Evolutionary conservation across 2,113 vertebrate species (phyloP).

Genomic region (Petrocephalus microphthalmus): DNA sequence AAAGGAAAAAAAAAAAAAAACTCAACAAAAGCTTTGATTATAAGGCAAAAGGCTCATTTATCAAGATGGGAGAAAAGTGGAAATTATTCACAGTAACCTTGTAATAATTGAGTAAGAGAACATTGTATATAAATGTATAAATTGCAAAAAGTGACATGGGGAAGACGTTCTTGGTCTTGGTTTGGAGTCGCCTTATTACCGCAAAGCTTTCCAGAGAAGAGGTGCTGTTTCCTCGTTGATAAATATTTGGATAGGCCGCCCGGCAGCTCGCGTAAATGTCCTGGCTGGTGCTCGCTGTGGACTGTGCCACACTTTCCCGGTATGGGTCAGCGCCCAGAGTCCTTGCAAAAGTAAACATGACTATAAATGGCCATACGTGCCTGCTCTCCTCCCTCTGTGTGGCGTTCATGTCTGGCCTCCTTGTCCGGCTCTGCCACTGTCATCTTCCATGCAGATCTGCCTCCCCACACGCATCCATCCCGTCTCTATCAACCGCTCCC

Average conservation of each 20-base stretch:
- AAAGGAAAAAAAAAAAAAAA: neutral
- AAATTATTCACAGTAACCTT: neutral
- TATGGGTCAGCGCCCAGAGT: conserved; percentile 54
- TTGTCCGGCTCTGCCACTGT: neutral
- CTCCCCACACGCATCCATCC: conserved; percentile 7
- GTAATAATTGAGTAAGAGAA: neutral
- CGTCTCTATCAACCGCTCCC: conserved; percentile 22
- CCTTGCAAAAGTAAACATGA: conserved; percentile 66
- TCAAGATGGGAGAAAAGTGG: neutral
- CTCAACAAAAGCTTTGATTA: neutral
- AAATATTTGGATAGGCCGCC: conserved; percentile 47
- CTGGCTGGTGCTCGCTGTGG: conserved; percentile 38
- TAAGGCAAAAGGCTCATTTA: neutral
- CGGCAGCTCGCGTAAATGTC: conserved; percentile 35
- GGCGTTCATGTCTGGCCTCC: conserved; percentile 13
- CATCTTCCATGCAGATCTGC: conserved; percentile 21
- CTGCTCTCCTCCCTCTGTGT: conserved; percentile 36
- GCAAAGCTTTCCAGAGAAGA: conserved; percentile 20
- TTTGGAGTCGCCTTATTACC: conserved; percentile 40
- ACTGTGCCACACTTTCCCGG: conserved; percentile 31
- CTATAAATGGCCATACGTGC: conserved; percentile 67
- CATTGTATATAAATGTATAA: neutral
- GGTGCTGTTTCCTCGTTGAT: conserved; percentile 54
- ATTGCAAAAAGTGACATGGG: neutral
- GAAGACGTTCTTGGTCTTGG: neutral